Evolutionary conservation across 2,888 invertebrate genomes (phyloP).

Genomic region (Gymnoscelis rufifasciata): DNA sequence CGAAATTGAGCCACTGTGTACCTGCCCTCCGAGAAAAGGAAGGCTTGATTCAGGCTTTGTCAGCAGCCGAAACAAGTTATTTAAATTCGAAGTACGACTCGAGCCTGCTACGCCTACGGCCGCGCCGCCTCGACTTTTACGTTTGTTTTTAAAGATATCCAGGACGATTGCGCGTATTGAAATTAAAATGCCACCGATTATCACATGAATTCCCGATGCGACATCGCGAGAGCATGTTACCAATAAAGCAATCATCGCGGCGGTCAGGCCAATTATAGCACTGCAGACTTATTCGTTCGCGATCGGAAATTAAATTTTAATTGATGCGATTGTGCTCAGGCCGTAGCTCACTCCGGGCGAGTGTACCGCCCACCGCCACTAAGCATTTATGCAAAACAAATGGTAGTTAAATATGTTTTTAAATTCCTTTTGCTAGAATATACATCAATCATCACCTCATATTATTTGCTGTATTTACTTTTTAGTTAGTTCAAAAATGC

Average conservation of each 20-base stretch:
- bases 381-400: constrained; percentile 66
- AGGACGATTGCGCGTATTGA: constrained; percentile 36
- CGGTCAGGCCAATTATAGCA: constrained; percentile 62
- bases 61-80: constrained; percentile 72
- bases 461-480: too few species aligned
- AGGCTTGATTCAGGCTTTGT: constrained; percentile 56
- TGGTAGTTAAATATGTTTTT: constrained; percentile 69
- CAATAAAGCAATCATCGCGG: constrained; percentile 74
- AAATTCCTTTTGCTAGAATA: constrained; percentile 38
- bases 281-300: constrained; percentile 58
- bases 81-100: constrained; percentile 61
- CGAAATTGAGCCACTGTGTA: constrained; percentile 36
- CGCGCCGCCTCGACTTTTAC: constrained; percentile 28
- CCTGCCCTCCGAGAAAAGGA: constrained; percentile 43
- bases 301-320: constrained; percentile 73
- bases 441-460: too few species aligned
- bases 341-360: constrained; percentile 36
- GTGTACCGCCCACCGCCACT: constrained; percentile 36
- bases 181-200: constrained; percentile 47
- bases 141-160: constrained; percentile 37
- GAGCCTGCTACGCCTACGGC: constrained; percentile 51
- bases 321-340: constrained; percentile 51
- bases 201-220: constrained; percentile 47
- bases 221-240: constrained; percentile 49
- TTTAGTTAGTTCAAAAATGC: too few species aligned